Evolutionary conservation across 2,797 vertebrate genomes (phyloP), one percentile per base, ranked within the genome.

Genomic region (Luscinia luscinia): DNA sequence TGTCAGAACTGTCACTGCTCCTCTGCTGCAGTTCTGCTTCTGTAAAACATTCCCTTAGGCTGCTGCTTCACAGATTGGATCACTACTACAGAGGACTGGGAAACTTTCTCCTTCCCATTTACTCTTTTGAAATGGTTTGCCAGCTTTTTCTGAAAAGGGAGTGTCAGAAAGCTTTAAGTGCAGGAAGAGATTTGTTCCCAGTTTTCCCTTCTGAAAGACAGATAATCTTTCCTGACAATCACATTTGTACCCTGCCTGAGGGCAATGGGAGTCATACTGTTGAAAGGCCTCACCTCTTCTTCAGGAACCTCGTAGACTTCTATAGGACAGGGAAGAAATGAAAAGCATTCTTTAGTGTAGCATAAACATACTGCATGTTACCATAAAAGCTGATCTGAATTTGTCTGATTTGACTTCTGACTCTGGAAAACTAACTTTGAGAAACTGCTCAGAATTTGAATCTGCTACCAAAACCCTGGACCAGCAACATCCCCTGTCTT

Each of bases 231-330:
- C 49, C 55, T 66, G 16, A 69, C n/a, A 64, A 21, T 83, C 76
- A 73, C 49, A n/a, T 75, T 64, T 78, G 36, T 78, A 55, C 26
- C 34, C 69, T 75, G 43, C 36, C 55, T 41, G 43, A 75, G 54
- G 43, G 58, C 43, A 86, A 10, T 30, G 34, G 0, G 2, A 91
- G 30, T 80, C 36, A 61, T 8, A 54, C 52, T 58, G 11, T 0
- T 61, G 26, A 80, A 77, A 46, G 55, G 30, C 20, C 97, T 92
- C 96, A 99, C 98, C 98, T 98, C 96, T 73, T 93, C 93, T 78
- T 98, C 98, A 70, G 98, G 98, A 92, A 98, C 95, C 93, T 98
- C 98, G 41, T 98, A 98, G 81, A 98, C 96, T 93, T 98, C 99
- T 99, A 82, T 10, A 90, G 20, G 51, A 79, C 14, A 82, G 93